Base-by-base conservation (phyloP, 2,113 vertebrate genomes). In the Apodemus sylvaticus region DNA sequence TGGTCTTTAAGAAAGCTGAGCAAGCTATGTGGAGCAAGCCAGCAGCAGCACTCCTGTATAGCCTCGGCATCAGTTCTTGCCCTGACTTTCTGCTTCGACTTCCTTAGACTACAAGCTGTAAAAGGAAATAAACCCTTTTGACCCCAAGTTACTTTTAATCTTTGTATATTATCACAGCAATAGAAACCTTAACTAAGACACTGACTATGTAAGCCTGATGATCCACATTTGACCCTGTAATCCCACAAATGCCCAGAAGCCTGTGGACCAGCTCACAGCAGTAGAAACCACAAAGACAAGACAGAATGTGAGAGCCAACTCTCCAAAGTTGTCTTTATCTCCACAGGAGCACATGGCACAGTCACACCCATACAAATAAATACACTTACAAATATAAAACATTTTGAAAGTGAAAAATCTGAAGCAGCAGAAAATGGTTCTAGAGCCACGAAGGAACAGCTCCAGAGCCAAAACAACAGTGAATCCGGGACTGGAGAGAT, bases 381-480 rank as follows among this genome's bases (percentile, higher is more conserved):
- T 19, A 42, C 71, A 64, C 55, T 94, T 95, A 78, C 90, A 86
- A 73, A 89, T 34, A 51, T 2, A 66, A 36, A 71, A 39, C 70
- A n/a, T 45, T 86, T 36, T 51, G 55, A 93, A 94, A 14, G 29
- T 36, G 45, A 31, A 94, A 91, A 58, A 20, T 58, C 78, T 55
- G 36, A 14, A 79, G 14, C 94, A 17, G 68, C 3, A 89, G 66
- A 91, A 93, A 94, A 91, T 48, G n/a, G 92, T 73, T 13, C 36
- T 24, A 88, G 24, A 31, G 78, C 14, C 26, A 77, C 34, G 85
- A 95, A 90, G 55, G 81, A 83, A 53, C 7, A 88, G 85, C 19
- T 48, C 31, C 77, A 96, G 42, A 89, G 76, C 22, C 86, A 97
- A 96, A 39, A 97, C 39, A 29, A 53, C 26, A 24, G 60, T 62